Base-by-base conservation (phyloP, 2,888 invertebrate species). In the Apocheima hispidaria region DNA sequence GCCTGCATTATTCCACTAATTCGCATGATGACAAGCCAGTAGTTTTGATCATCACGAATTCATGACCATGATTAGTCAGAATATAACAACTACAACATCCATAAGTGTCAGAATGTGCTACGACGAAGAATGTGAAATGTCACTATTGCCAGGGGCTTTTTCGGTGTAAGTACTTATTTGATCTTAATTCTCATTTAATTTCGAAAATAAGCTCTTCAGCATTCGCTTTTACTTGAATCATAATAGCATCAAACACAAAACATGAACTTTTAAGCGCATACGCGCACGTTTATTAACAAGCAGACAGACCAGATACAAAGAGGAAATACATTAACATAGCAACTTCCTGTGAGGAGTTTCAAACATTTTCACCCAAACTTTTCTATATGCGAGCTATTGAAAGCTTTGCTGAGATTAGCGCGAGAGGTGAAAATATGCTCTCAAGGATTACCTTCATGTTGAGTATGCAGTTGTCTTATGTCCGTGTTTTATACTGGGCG, bases 391-490 rank as follows among this genome's bases (percentile, higher is more conserved):
- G 86, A 85, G 85, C 83, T 88, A 91, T 91, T 92, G 92, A 90
- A 89, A 91, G 91, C 90, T 79, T 78, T 83, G n/a, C n/a, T n/a
- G 88, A 90, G 90, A 91, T 92, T 91, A 89, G 84, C 87, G 84
- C 85, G 78, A 79, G 83, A 82, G 82, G 86, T 86, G 86, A 82
- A 87, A 90, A 89, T 88, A 85, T 81, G 79, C 81, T 85, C 78
- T 85, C 81, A 86, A 87, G 89, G 90, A 91, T 91, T 91, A 90
- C 81, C 79, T 75, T 74, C 77, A 55, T 71, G 63, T 72, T 69
- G 81, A 84, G 83, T 83, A 75, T 73, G 81, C 86, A 88, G 88
- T 90, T 87, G 83, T 85, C 85, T 88, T 88, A 35, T 36, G 14
- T 5, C 20, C 12, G 46, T 46, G 81, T 86, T 88, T 84, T 84